phyloP scores from a whole-genome alignment of 1,140 invertebrate genomes.

The Drosophila burlai region DNA sequence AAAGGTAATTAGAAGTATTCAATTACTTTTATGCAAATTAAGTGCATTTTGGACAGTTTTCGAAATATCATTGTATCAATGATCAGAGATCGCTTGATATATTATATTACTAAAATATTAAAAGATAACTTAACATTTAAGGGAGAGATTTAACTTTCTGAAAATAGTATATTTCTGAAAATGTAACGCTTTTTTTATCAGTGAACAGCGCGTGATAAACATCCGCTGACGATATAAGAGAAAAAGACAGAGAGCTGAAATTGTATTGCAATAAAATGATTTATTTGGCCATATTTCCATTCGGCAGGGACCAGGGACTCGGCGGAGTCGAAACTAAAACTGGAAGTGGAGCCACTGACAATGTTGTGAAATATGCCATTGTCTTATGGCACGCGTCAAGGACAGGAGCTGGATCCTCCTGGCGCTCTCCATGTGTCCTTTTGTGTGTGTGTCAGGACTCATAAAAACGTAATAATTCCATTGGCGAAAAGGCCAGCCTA shows the following conservation, averaged over 20 bases:
- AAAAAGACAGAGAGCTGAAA: conserved; percentile 40
- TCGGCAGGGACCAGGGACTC: conserved; percentile 10
- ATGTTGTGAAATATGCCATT: conserved; percentile 66
- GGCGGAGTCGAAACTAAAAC: conserved; percentile 31
- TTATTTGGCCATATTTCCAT: conserved; percentile 70
- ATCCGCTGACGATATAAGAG: conserved; percentile 20
- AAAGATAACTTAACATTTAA: not conserved
- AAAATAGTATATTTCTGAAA: not conserved
- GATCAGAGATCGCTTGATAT: too few relatives aligned
- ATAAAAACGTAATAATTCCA: conserved; percentile 81
- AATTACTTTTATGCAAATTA: too few relatives aligned
- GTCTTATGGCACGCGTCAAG: conserved; percentile 66
- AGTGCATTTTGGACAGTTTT: too few relatives aligned
- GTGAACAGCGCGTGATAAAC: conserved; percentile 46
- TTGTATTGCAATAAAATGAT: conserved; percentile 83
- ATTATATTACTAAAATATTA: too few relatives aligned
- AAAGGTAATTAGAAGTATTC: too few relatives aligned
- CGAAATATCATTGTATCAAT: too few relatives aligned
- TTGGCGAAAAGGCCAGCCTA: conserved; percentile 52
- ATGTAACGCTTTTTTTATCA: not conserved
- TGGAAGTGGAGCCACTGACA: conserved; percentile 46
- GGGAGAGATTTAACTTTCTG: not conserved
- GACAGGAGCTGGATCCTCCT: conserved; percentile 26
- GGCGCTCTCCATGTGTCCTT: not conserved
- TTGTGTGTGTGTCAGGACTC: conserved; percentile 15